Evolutionary conservation across 2,888 invertebrate genomes (phyloP).

Genomic region (Electrophaes corylata): DNA sequence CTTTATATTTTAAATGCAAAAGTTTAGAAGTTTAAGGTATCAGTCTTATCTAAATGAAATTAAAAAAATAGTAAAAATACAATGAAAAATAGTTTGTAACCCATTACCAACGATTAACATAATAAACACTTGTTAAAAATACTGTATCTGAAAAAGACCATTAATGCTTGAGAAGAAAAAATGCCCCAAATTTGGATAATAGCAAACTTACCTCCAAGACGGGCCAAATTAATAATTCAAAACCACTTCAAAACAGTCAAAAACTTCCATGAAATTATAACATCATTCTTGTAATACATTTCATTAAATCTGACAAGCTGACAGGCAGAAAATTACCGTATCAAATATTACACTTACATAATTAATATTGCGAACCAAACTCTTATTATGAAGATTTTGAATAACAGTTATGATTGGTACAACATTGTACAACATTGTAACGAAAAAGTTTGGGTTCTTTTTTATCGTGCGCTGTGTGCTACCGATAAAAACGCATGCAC

Average conservation of each 20-base stretch:
- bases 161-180: no score
- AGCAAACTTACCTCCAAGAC: no score
- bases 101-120: no score
- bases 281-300: slow-evolving; percentile 4
- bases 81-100: no score
- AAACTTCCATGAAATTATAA: slow-evolving; percentile 7
- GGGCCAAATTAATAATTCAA: no score
- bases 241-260: not conserved
- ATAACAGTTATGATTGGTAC: slow-evolving; percentile 10
- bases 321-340: slow-evolving; percentile 22
- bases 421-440: slow-evolving; percentile 7
- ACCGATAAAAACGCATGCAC: slow-evolving; percentile 33
- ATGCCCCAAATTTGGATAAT: no score
- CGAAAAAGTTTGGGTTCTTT: slow-evolving; percentile 16
- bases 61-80: no score
- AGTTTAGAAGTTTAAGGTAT: no score
- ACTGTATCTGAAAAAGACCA: no score
- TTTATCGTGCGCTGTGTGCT: slow-evolving; percentile 8
- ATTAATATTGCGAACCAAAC: slow-evolving; percentile 2
- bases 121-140: no score
- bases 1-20: no score
- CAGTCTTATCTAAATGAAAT: no score
- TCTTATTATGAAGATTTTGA: slow-evolving; percentile 3
- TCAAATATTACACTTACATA: slow-evolving; percentile 1
- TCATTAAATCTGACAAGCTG: slow-evolving; percentile 13